Percentiles rank a stretch among this genome's conserved stretches.
Conservation (phyloP, 2,113 vertebrate species). For the Osmerus mordax region DNA sequence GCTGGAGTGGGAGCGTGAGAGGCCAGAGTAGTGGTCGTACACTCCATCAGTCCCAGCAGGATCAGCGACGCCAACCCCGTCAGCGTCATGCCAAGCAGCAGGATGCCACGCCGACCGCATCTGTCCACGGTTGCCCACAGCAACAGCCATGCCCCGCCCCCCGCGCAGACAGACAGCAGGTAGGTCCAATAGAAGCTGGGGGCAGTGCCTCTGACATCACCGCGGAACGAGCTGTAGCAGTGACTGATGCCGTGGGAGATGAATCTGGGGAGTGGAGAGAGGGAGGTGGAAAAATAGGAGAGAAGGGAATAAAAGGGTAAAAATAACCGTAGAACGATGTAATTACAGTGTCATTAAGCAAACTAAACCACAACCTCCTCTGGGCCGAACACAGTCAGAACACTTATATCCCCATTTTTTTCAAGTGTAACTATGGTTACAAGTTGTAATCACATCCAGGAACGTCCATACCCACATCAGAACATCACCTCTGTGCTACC, state of each 20-base stretch:
- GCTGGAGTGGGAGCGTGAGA: no score
- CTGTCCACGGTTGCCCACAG: slow-evolving; percentile 80
- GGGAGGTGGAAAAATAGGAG: slow-evolving; percentile 14
- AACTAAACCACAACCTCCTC: no score
- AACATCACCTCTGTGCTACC: no score
- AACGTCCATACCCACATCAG: no score
- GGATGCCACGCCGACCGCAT: slow-evolving; percentile 83
- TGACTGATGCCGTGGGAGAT: slow-evolving; percentile 87
- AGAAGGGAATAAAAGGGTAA: neutral
- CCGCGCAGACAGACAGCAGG: slow-evolving; percentile 80
- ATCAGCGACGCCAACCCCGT: slow-evolving; percentile 83
- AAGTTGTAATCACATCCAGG: no score
- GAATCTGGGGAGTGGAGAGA: slow-evolving; percentile 66
- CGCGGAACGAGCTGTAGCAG: slow-evolving; percentile 83
- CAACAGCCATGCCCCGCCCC: slow-evolving; percentile 80
- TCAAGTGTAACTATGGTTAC: no score
- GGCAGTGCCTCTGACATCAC: slow-evolving; percentile 70
- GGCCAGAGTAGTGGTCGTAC: slow-evolving; percentile 63
- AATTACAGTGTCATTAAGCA: no score
- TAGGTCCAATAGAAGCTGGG: slow-evolving; percentile 84
- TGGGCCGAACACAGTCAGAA: no score
- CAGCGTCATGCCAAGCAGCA: slow-evolving; percentile 83
- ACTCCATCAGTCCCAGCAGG: slow-evolving; percentile 83
- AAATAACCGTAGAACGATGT: neutral
- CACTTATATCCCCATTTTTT: no score